Base-by-base conservation (phyloP, 2,797 vertebrate genomes). In the Leptodactylus fallax region DNA sequence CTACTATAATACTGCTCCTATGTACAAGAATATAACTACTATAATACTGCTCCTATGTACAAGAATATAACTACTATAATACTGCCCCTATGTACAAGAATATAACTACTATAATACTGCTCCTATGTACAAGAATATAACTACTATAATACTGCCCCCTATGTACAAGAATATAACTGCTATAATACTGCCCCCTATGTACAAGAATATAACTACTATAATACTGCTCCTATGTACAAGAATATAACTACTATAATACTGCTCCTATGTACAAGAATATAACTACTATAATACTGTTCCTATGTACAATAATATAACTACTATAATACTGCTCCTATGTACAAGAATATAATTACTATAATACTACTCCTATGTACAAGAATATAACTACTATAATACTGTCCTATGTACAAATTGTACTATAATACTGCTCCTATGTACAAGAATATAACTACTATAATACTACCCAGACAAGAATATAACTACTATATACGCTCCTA, bases 301-400 rank as follows among this genome's bases (percentile, higher is more conserved):
- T 61, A 61, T 61, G 21, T 61, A 61, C 60, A 61, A 61, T 19
- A 61, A 61, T 61, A 61, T 61, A 61, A 61, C 19, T 61, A 61
- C 60, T 61, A 61, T 61, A 61, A 61, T 61, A 61, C 60, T 61
- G 19, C 51, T 9, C 60, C 60, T 61, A n/a, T 61, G 19, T 61
- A 61, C 58, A 61, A 21, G 58, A 61, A 61, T 61, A 61, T 61
- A 61, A 61, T 16, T 61, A 61, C 58, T 21, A 21, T 61, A 61
- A 61, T 61, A 61, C 58, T 61, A 16, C 58, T 21, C 58, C 58
- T 61, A 61, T 61, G 17, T 61, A 61, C 58, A 61, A 61, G 17
- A 61, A 61, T 61, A 61, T 61, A 61, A n/a, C 61, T 63, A 63
- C 61, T 63, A 63, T 63, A 63, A n/a, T 63, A 63, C 61, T 61